phyloP scores from a whole-genome alignment of 92 coral and sea anemone genomes.

The Zoanthus sansibaricus region DNA sequence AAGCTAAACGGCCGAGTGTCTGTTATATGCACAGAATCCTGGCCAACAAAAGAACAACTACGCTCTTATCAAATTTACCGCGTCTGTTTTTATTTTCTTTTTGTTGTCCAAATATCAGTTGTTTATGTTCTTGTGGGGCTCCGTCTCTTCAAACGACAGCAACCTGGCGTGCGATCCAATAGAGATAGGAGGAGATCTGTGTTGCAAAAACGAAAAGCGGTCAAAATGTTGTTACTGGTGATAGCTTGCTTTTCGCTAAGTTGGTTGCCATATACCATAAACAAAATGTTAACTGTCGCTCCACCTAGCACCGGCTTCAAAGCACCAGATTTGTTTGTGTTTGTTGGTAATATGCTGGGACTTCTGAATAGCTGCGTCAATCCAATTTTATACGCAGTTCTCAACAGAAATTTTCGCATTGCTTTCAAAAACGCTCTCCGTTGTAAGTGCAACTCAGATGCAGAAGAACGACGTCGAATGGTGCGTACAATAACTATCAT shows the following conservation, averaged over 20 bases:
- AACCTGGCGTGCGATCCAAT: constrained; percentile 76
- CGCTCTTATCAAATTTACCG: constrained; percentile 79
- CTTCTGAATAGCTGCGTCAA: constrained; percentile 81
- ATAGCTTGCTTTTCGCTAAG: constrained; percentile 75
- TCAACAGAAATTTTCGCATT: constrained; percentile 79
- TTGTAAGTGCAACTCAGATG: constrained; percentile 79
- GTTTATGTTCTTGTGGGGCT: constrained; percentile 70
- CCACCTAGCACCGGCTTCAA: constrained; percentile 66
- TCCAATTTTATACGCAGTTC: constrained; percentile 81
- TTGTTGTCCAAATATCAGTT: constrained; percentile 81
- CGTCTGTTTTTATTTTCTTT: constrained; percentile 71
- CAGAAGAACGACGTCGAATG: constrained; percentile 72
- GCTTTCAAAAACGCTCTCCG: constrained; percentile 83
- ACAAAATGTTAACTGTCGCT: constrained; percentile 73
- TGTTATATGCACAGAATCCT: constrained; percentile 71
- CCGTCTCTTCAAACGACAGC: constrained; percentile 76
- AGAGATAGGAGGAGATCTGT: constrained; percentile 65
- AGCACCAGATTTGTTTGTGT: constrained; percentile 79
- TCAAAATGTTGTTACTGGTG: constrained; percentile 83
- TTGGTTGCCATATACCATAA: constrained; percentile 87
- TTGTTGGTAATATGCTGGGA: constrained; percentile 81
- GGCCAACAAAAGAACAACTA: constrained; percentile 58
- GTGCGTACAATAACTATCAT: constrained; percentile 14
- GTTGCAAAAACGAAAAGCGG: constrained; percentile 71
- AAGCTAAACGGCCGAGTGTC: constrained; percentile 45